Evolutionary conservation across 2,888 invertebrate species (phyloP).

Genomic region (Alentia gelatinosa): DNA sequence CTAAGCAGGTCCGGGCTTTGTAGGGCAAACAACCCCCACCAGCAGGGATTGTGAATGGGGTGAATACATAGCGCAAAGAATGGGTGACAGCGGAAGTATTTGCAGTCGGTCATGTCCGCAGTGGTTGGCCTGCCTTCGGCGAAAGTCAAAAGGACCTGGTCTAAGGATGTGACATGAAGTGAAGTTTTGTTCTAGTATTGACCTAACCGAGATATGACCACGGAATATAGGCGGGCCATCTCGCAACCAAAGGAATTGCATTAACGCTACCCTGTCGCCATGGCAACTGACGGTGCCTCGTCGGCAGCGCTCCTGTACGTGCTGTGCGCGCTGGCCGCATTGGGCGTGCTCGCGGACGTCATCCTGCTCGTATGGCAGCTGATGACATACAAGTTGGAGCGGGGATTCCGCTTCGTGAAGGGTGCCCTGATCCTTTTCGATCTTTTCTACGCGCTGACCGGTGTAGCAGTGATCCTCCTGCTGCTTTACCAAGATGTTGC

Average conservation of each 20-base stretch:
- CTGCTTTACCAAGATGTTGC: slow-evolving; percentile 40
- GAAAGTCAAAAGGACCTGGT: not conserved
- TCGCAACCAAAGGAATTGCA: too few species aligned
- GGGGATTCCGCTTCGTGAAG: slow-evolving; percentile 41
- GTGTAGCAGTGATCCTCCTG: slow-evolving; percentile 29
- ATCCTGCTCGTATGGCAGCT: slow-evolving; percentile 46
- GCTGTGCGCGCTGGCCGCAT: slow-evolving; percentile 34
- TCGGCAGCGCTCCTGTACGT: slow-evolving; percentile 48
- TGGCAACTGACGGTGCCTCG: not conserved
- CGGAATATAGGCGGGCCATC: not conserved
- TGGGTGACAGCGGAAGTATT: not conserved
- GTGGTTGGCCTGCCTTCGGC: not conserved
- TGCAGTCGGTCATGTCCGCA: not conserved
- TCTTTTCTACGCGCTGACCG: slow-evolving; percentile 32
- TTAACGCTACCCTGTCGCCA: not conserved
- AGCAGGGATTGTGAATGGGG: not conserved
- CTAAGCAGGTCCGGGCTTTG: not conserved
- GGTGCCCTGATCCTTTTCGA: slow-evolving; percentile 12
- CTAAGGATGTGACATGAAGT: slow-evolving; percentile 32
- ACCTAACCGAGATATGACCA: slow-evolving; percentile 9
- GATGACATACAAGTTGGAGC: slow-evolving; percentile 24
- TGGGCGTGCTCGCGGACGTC: slow-evolving; percentile 42
- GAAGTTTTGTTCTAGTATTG: not conserved
- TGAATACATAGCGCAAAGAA: not conserved
- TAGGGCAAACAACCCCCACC: not conserved